phyloP scores from a whole-genome alignment of 2,888 invertebrate species.

The Agriotes lineatus region DNA sequence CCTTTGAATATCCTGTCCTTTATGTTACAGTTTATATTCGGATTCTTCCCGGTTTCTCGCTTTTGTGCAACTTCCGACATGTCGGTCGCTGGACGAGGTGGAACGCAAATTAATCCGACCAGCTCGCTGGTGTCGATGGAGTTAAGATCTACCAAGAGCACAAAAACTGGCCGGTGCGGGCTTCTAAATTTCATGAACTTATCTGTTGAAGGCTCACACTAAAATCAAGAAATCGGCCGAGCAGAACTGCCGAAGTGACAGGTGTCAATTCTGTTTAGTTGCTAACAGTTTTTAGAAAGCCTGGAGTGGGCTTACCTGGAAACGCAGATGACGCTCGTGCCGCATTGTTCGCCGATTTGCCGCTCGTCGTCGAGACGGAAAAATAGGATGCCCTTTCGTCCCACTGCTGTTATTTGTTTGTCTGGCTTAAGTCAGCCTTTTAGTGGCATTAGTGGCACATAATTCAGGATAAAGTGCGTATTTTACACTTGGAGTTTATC shows the following conservation, averaged over 20 bases:
- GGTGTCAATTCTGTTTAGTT: slow-evolving; percentile 55
- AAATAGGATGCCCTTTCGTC: slow-evolving; percentile 1
- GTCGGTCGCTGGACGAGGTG: background rate
- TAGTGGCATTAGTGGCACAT: slow-evolving; percentile 20
- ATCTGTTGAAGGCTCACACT: slow-evolving; percentile 38
- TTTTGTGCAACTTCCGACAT: slow-evolving; percentile 21
- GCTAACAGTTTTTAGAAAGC: slow-evolving; percentile 52
- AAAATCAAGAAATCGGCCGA: slow-evolving; percentile 47
- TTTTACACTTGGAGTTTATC: slow-evolving; percentile 11
- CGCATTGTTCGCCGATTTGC: slow-evolving; percentile 50
- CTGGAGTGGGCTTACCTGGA: slow-evolving; percentile 50
- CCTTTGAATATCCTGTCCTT: slow-evolving; percentile 19
- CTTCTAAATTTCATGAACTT: slow-evolving; percentile 38
- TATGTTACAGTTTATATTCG: slow-evolving; percentile 13
- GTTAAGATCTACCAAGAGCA: slow-evolving; percentile 15
- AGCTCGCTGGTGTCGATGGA: background rate
- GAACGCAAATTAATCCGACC: slow-evolving; percentile 14
- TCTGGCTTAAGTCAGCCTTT: slow-evolving; percentile 29
- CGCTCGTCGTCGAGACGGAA: background rate
- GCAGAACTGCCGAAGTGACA: slow-evolving; percentile 55
- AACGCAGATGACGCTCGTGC: slow-evolving; percentile 57
- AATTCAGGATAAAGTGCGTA: slow-evolving; percentile 18
- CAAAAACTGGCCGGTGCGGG: slow-evolving; percentile 26
- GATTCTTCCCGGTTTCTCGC: slow-evolving; percentile 19
- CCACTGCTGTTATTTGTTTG: slow-evolving; percentile 19